Base-by-base conservation (phyloP, 2,888 invertebrate species). In the Odontocerum albicorne region DNA sequence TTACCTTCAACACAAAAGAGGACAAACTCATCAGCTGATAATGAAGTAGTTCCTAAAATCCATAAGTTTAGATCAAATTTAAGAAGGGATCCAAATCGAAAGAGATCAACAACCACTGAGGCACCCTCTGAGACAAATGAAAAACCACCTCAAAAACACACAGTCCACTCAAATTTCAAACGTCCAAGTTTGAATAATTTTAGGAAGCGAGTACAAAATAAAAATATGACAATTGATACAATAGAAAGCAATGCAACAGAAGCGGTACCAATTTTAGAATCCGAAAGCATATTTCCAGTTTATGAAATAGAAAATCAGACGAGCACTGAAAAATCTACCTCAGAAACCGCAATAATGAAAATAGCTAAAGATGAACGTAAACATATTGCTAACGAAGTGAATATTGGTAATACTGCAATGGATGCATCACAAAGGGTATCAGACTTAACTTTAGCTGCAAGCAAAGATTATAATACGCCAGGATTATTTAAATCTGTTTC, bases 381-480 rank as follows among this genome's bases (percentile, higher is more conserved):
- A 61, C 74, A 75, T 45, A 13, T 35, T 2, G 71, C 70, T 7
- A 46, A 19, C 10, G 57, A 57, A 15, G 57, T 55, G 2, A 60
- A 55, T 35, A 45, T 58, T 36, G 63, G 61, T 16, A 62, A 66
- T 39, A 77, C 78, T 16, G 71, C 75, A 35, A 76, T 78, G 42
- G 76, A 81, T 57, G 79, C 81, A 63, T 85, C 86, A 0, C 84
- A 86, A 66, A 75, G 86, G 62, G 86, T 88, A 1, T 87, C 88
- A 2, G 87, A 88, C 66, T 70, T 89, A 49, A 88, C 88, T 2
- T 79, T 86, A 50, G 87, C 88, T 0, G 85, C 86, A 0, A 86
- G 87, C 62, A 86, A 86, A 60, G 82, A 87, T 53, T 86, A 86
- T 65, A 82, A 85, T 62, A 84, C 82, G n/a, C 84, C 86, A 0